Conservation (phyloP, 1,140 invertebrate genomes). For the Dreissena polymorpha region DNA sequence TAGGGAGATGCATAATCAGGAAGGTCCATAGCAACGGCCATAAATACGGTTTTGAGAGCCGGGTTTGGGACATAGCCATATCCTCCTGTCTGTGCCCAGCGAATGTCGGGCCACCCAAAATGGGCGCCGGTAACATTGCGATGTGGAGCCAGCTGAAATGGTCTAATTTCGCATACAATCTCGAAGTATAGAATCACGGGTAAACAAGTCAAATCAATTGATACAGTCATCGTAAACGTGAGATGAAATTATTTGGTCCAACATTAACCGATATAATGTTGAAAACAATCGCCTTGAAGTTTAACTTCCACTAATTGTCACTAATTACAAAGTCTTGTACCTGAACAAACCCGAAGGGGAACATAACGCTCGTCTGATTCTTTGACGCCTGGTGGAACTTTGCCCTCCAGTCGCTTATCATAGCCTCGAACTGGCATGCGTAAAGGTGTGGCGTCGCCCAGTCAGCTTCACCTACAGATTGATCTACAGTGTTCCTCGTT, state of each 20-base stretch:
- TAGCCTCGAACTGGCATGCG: conserved; percentile 67
- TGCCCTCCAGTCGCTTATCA: conserved; percentile 70
- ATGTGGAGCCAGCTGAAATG: conserved; percentile 28
- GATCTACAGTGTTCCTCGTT: background rate
- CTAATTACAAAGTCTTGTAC: conserved; percentile 23
- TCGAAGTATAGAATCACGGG: background rate
- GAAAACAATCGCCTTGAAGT: too few relatives aligned
- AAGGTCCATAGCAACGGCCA: conserved; percentile 75
- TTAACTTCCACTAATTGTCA: too few relatives aligned
- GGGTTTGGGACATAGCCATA: conserved; percentile 72
- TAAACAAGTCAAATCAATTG: background rate
- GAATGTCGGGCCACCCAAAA: conserved; percentile 60
- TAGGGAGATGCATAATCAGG: conserved; percentile 68
- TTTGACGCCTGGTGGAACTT: conserved; percentile 60
- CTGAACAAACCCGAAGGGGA: conserved; percentile 75
- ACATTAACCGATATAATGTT: background rate
- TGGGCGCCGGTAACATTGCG: background rate
- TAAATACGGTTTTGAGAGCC: conserved; percentile 71
- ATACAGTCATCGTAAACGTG: background rate
- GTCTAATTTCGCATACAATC: background rate
- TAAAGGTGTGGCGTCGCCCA: conserved; percentile 51
- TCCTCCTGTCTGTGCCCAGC: conserved; percentile 74
- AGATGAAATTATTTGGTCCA: background rate
- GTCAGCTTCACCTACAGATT: conserved; percentile 66
- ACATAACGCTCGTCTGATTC: conserved; percentile 59